Base-by-base conservation (phyloP, 2,888 invertebrate genomes). In the Apotomis turbidana region DNA sequence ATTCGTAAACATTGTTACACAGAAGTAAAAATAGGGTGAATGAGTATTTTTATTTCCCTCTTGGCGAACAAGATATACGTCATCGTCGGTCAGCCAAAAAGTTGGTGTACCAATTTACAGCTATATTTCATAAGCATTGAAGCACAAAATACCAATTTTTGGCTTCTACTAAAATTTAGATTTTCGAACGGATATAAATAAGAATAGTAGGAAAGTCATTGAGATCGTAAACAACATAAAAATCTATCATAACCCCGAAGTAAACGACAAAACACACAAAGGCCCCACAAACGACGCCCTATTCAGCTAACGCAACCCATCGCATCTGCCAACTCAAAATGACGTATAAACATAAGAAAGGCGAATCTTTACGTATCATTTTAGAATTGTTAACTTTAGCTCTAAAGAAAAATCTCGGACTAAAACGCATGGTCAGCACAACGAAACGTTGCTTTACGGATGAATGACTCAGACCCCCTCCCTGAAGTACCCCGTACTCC, bases 371-470 rank as follows among this genome's bases (percentile, higher is more conserved):
- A 54, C 8, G 8, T n/a, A 12, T 3, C 63, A 4, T 52, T 63
- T 41, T 52, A 38, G 9, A 1, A 41, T 52, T n/a, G 51, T n/a
- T 38, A 36, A n/a, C 8, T 36, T 15, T n/a, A 36, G 12, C 10
- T 62, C 49, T 52, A 38, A 63, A 63, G 63, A 63, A 54, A 63
- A 63, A 13, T 41, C 52, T 38, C 36, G 4, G 13, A 38, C 38
- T 5, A 52, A 52, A 52, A 12, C 52, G 52, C 63, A 6, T 38
- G 10, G 63, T 63, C 63, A 63, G 63, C 51, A 46, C 10, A 3
- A 5, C 13, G 57, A 57, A 59, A 60, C 15, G 60, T 44, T 49
- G 9, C 49, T 52, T 52, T 13, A n/a, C 63, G 63, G 52, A 1
- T 63, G 38, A 52, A 4, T 63, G 63, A 38, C 8, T 52, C 8